phyloP scores from a whole-genome alignment of 2,113 vertebrate genomes.

The Mesoclemmys tuberculata region DNA sequence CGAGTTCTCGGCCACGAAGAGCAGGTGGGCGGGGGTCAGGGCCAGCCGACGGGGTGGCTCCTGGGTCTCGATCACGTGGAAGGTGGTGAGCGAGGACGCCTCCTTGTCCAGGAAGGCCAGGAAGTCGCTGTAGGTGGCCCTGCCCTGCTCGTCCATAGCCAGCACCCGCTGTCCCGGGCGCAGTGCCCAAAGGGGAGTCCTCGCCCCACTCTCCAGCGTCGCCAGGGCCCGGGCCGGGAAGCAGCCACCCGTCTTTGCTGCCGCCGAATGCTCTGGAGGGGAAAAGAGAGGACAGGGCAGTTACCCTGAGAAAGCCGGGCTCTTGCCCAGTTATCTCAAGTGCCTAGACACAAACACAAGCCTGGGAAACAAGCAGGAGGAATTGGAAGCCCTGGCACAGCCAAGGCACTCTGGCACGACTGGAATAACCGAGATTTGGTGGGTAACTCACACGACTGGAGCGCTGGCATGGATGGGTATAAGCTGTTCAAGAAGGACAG shows the following conservation, averaged over 20 bases:
- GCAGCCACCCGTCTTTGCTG: conserved; percentile 97
- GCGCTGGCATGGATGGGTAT: too few species aligned
- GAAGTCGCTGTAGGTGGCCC: conserved; percentile 90
- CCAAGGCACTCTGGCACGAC: too few species aligned
- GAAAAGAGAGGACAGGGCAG: conserved; percentile 7
- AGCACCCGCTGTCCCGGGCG: conserved; percentile 89
- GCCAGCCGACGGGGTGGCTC: conserved; percentile 82
- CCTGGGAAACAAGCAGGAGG: too few species aligned
- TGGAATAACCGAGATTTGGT: too few species aligned
- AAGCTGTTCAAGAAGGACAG: too few species aligned
- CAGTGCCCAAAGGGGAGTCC: conserved; percentile 84
- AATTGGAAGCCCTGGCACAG: too few species aligned
- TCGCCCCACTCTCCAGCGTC: conserved; percentile 82
- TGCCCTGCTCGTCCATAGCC: conserved; percentile 85
- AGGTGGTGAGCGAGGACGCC: conserved; percentile 79
- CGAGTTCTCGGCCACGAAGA: conserved; percentile 85
- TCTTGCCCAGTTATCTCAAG: too few species aligned
- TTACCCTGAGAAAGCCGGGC: too few species aligned
- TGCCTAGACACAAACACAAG: too few species aligned
- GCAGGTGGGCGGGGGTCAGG: conserved; percentile 92
- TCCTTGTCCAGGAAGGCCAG: conserved; percentile 91
- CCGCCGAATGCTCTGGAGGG: conserved; percentile 92
- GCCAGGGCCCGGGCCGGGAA: conserved; percentile 89
- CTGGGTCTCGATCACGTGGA: conserved; percentile 87
- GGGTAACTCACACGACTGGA: too few species aligned